Conservation (phyloP, 37 sponge, comb jelly and placozoan genomes). For the Ephydatia muelleri region DNA sequence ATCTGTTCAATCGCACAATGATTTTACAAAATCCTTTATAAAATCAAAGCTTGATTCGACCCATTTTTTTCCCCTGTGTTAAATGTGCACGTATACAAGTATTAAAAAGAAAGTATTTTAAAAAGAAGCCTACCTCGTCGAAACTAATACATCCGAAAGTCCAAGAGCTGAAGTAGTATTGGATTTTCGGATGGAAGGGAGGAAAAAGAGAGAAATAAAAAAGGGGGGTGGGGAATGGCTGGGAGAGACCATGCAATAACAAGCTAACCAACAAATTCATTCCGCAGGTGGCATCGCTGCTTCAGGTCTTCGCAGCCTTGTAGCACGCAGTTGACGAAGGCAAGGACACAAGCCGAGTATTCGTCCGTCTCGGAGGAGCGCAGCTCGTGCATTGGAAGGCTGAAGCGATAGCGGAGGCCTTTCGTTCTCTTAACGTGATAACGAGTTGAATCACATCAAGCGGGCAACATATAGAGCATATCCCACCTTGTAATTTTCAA, state of each 20-base stretch:
- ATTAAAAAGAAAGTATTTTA: neutral
- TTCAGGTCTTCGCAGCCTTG: constrained; percentile 40
- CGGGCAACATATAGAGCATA: neutral
- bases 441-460: neutral
- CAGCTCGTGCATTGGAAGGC: constrained; percentile 75
- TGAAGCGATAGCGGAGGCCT: constrained; percentile 70
- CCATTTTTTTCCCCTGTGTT: too few species aligned
- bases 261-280: constrained; percentile 74
- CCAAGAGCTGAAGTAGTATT: constrained; percentile 60
- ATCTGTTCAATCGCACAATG: too few species aligned
- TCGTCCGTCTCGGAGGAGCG: constrained; percentile 55
- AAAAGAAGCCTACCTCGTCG: constrained; percentile 37
- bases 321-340: constrained; percentile 87
- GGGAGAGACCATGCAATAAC: neutral
- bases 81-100: too few species aligned
- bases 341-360: constrained; percentile 57
- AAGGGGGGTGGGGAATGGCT: neutral
- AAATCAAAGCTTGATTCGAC: too few species aligned
- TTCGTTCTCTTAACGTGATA: constrained; percentile 35
- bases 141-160: constrained; percentile 38
- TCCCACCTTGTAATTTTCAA: constrained; percentile 77
- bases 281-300: constrained; percentile 35
- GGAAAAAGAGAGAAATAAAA: neutral
- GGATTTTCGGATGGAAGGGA: too few species aligned
- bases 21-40: too few species aligned